These are phyloP conservation scores for Scaeva pyrastri DNA, from an alignment of 2,888 invertebrate species.

Conservation along the genomic window DNA sequence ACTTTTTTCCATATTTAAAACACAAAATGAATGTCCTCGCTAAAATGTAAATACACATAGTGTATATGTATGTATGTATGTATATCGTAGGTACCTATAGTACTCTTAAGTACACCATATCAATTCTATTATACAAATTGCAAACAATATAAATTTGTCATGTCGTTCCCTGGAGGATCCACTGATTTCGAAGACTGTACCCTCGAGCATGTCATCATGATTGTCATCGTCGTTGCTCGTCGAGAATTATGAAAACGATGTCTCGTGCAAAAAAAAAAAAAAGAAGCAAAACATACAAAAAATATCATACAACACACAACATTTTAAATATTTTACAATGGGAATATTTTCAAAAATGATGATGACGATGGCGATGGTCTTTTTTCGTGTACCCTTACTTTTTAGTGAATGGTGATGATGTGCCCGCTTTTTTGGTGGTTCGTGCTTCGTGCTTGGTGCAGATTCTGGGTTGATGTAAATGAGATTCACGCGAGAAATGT, in stretches of 20 bases:
- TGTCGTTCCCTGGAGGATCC: slow-evolving; percentile 72
- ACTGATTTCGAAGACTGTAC: slow-evolving; percentile 58
- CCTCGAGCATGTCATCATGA: slow-evolving; percentile 62
- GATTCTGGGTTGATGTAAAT: slow-evolving; percentile 7
- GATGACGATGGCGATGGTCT: slow-evolving; percentile 46
- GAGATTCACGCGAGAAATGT: slow-evolving; percentile 24
- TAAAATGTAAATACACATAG: not conserved
- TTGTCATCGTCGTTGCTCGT: slow-evolving; percentile 66
- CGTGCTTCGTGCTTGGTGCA: too few relatives aligned
- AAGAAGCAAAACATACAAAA: slow-evolving; percentile 13
- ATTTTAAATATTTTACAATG: slow-evolving; percentile 38
- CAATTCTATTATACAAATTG: slow-evolving; percentile 67
- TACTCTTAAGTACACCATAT: not conserved
- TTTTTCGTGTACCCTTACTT: not conserved
- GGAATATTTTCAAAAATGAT: slow-evolving; percentile 7
- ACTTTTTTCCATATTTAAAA: not conserved
- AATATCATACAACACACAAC: slow-evolving; percentile 10
- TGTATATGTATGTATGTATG: not conserved
- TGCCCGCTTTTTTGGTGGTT: not conserved
- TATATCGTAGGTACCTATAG: not conserved
- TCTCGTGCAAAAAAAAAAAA: slow-evolving; percentile 29
- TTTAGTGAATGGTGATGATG: slow-evolving; percentile 7
- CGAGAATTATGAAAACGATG: slow-evolving; percentile 37
- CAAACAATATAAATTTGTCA: slow-evolving; percentile 75
- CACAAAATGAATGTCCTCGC: not conserved